Base-by-base conservation (phyloP, 1,140 invertebrate species). In the Papilio helenus region DNA sequence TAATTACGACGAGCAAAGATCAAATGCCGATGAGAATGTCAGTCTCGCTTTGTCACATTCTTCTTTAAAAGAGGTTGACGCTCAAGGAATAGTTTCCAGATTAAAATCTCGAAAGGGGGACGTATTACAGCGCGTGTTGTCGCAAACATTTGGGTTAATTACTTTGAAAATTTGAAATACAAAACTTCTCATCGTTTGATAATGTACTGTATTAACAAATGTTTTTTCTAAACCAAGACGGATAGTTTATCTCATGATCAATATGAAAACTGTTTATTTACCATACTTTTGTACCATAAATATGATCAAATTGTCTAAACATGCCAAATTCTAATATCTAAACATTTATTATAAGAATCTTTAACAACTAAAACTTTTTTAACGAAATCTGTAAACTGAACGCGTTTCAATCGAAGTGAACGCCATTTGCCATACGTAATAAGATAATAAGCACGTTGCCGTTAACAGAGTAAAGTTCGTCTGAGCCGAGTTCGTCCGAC, bases 401-500 rank as follows among this genome's bases (percentile, higher is more conserved):
- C 46, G 68, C 76, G 34, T 58, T 61, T 14, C 26, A 23, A 26
- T 34, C 10, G 51, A 76, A 76, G 34, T 76, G 16, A 74, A 74
- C 23, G 44, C 51, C 4, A 55, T 76, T 76, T 76, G 8, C 29
- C 16, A 16, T 29, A 58, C 46, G 58, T 61, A 71, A 58, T 72
- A 68, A 46, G 18, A 61, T 68, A 79, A 76, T 73, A 79, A 79
- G 61, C 74, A 81, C 78, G 79, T 79, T 76, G 49, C 55, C 72
- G 82, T 76, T 61, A 61, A 58, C 74, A 76, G 14, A 49, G 2
- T 49, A 55, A 68, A 79, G 34, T 51, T 77, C 72, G 44, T 44
- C 72, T 20, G 42, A 29, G 42, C 46, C 73, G 58, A 81, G 49
- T 82, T 79, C 51, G 72, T 81, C 74, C 79, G 72, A 84, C 68